phyloP scores from a whole-genome alignment of 2,888 invertebrate species.

The Embidobia sp. region DNA sequence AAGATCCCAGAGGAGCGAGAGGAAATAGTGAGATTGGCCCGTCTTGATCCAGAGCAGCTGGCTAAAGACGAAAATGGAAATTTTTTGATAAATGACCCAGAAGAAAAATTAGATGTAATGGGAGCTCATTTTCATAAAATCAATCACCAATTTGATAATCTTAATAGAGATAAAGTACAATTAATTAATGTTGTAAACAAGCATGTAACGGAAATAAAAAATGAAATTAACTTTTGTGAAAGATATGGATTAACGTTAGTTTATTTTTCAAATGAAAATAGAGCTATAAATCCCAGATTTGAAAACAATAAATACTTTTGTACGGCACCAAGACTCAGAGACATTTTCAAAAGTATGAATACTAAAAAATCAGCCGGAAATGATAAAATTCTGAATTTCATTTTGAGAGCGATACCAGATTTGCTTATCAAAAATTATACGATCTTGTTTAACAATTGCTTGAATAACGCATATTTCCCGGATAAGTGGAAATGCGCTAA shows the following conservation, averaged over 20 bases:
- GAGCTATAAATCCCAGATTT: not conserved
- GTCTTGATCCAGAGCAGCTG: not conserved
- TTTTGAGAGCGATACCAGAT: too few species aligned
- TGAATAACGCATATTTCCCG: too few species aligned
- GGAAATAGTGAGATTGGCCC: not conserved
- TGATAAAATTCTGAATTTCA: too few species aligned
- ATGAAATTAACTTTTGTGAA: not conserved
- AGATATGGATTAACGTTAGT: too few species aligned
- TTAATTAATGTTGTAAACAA: not conserved
- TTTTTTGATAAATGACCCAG: not conserved
- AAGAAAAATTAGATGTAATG: not conserved
- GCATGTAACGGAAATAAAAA: not conserved
- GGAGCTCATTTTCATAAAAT: conserved; percentile 2
- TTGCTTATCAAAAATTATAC: too few species aligned
- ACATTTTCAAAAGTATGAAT: conserved; percentile 34
- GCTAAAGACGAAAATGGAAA: not conserved
- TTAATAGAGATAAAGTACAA: not conserved
- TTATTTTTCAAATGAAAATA: not conserved
- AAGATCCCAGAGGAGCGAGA: not conserved
- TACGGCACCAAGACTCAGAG: not conserved
- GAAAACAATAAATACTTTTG: conserved; percentile 11
- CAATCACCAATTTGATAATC: not conserved
- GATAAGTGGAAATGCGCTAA: too few species aligned
- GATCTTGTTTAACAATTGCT: too few species aligned
- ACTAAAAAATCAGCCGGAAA: conserved; percentile 59